phyloP scores from a whole-genome alignment of 2,797 vertebrate species.

The Anabas testudineus region DNA sequence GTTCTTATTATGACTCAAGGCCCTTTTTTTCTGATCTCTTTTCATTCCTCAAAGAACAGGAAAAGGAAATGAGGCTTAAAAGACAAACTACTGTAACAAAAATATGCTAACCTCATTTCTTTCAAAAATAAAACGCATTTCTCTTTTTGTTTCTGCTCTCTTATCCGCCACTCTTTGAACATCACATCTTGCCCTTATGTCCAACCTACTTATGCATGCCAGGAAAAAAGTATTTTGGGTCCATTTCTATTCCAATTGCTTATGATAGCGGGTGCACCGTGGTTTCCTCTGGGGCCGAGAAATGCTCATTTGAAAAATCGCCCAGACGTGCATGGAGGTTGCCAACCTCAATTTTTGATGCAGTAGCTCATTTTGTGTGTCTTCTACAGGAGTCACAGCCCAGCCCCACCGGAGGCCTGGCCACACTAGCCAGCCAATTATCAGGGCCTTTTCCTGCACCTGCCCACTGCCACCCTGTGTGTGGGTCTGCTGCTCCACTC shows the following conservation, averaged over 20 bases:
- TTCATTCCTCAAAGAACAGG: constrained; percentile 47
- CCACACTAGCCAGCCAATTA: constrained; percentile 78
- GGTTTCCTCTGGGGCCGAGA: constrained; percentile 72
- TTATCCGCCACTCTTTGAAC: constrained; percentile 67
- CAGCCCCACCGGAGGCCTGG: constrained; percentile 67
- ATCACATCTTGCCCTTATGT: constrained; percentile 73
- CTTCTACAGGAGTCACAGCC: constrained; percentile 66
- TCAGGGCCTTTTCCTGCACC: constrained; percentile 69
- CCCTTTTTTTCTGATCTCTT: constrained; percentile 61
- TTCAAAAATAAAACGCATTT: constrained; percentile 55
- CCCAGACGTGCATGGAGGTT: constrained; percentile 78
- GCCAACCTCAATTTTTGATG: constrained; percentile 85
- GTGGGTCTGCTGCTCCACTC: constrained; percentile 45
- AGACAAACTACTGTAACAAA: constrained; percentile 41
- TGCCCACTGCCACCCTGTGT: constrained; percentile 63
- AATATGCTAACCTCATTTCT: constrained; percentile 63
- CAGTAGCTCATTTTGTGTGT: constrained; percentile 81
- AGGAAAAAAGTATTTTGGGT: constrained; percentile 66
- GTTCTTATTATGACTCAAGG: constrained; percentile 57
- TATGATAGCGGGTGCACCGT: constrained; percentile 70
- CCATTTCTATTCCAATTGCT: constrained; percentile 79
- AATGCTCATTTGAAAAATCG: constrained; percentile 84
- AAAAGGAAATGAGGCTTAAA: constrained; percentile 33
- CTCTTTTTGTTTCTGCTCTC: constrained; percentile 62
- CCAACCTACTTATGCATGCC: constrained; percentile 72